Evolutionary conservation across 2,888 invertebrate genomes (phyloP).

Genomic region (Xylota segnis): DNA sequence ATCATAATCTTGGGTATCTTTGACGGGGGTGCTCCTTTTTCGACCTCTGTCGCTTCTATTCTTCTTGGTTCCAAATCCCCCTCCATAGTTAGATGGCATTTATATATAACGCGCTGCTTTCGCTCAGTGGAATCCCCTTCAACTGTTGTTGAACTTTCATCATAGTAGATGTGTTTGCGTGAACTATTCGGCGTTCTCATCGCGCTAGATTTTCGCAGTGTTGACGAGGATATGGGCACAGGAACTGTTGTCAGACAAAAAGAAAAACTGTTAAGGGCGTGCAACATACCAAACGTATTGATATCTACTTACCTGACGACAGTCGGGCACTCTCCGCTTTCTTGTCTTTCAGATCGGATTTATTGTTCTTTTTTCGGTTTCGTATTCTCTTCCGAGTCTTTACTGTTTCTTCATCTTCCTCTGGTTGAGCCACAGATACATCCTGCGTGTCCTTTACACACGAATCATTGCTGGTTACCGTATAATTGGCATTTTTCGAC

Average conservation of each 20-base stretch:
- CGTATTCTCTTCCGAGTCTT: constrained; percentile 50
- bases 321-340: constrained; percentile 23
- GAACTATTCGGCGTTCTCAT: constrained; percentile 41
- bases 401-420: constrained; percentile 21
- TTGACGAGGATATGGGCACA: constrained; percentile 63
- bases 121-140: not conserved
- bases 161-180: constrained; percentile 40
- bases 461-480: constrained; percentile 11
- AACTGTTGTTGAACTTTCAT: not conserved
- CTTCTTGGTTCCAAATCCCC: not conserved
- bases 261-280: not conserved
- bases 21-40: not conserved
- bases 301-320: constrained; percentile 46
- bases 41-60: constrained; percentile 11
- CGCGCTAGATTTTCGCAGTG: constrained; percentile 27
- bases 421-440: not conserved
- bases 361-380: constrained; percentile 23
- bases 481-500: not conserved
- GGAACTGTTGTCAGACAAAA: constrained; percentile 36
- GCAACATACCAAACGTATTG: not conserved
- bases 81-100: constrained; percentile 10
- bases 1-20: constrained; percentile 35
- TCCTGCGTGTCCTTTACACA: not conserved
- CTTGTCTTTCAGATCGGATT: not conserved
- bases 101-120: not conserved